Conservation (phyloP, 1,140 invertebrate genomes). For the Psix sp. region DNA sequence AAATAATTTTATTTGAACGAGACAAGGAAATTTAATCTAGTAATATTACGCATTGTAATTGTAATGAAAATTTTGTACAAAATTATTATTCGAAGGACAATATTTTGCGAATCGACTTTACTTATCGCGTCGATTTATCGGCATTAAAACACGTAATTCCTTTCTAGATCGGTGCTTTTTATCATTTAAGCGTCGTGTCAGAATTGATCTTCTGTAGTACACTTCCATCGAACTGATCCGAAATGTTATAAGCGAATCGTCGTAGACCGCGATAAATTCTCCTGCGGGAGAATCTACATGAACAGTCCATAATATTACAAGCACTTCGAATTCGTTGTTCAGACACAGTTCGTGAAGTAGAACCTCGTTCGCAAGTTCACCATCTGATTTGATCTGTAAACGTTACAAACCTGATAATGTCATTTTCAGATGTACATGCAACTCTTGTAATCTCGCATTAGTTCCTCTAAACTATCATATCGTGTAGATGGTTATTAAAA, state of each 20-base stretch:
- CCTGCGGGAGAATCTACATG: constrained; percentile 42
- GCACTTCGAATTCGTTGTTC: constrained; percentile 47
- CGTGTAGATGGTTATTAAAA: too few relatives aligned
- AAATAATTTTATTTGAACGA: constrained; percentile 24
- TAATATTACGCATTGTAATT: neutral
- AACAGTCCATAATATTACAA: constrained; percentile 50
- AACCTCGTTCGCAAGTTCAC: constrained; percentile 34
- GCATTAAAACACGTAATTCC: neutral
- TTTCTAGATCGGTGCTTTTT: neutral
- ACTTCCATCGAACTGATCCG: constrained; percentile 23
- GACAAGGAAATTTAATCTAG: constrained; percentile 4
- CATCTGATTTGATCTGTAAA: constrained; percentile 25
- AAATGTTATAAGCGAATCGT: constrained; percentile 47
- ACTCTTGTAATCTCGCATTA: constrained; percentile 1
- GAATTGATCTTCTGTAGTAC: constrained; percentile 20
- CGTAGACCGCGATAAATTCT: constrained; percentile 47
- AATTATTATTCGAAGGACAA: neutral
- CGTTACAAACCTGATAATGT: constrained; percentile 29
- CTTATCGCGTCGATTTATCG: neutral
- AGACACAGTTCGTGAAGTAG: constrained; percentile 25
- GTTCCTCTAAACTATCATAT: neutral
- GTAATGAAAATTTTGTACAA: constrained; percentile 19
- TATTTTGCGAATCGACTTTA: neutral
- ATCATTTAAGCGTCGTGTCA: constrained; percentile 12
- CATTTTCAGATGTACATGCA: constrained; percentile 9